Base-by-base conservation (phyloP, 1,140 invertebrate genomes). In the Vollenhovia emeryi region DNA sequence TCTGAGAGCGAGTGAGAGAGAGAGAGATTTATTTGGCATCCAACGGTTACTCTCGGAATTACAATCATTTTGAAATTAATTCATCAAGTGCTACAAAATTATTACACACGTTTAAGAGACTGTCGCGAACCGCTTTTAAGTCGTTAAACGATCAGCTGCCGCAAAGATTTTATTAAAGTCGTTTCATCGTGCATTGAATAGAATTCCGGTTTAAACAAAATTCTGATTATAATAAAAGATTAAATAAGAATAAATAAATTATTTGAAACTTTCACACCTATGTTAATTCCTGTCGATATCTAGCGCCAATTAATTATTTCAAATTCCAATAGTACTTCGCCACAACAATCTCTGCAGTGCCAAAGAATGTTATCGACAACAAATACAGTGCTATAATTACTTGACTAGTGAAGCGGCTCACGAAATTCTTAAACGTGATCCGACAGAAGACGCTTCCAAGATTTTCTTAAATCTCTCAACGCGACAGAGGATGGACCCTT, bases 401-500 rank as follows among this genome's bases (percentile, higher is more conserved):
- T n/a, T 36, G 7, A 6, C 9, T 15, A 64, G 2, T 21, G 3
- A 21, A 64, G 21, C 50, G 8, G 4, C 9, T 75, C 33, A 36
- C 21, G 0, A 36, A 55, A 3, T 52, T 33, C 8, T 40, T 36
- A 40, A 40, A 30, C 24, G 40, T 45, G 57, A 40, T 45, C 15
- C 21, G 40, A 45, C 15, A 57, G 18, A 75, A 76, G 27, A 48
- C 45, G 40, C 48, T 24, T 45, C 24, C 27, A 33, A 62, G 43
- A 74, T 69, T 13, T 90, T 69, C 69, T 83, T 88, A 89, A 91
- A 89, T 86, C 84, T 86, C 84, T 64, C 71, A 52, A 59, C 33
- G 74, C 59, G 62, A 45, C 68, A 71, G 73, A 85, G 86, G 82
- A 79, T 87, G 74, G 73, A 73, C 48, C 48, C 55, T 86, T 33